These are phyloP conservation scores for Barbus barbus DNA, from an alignment of 2,113 vertebrate genomes.

Conservation along the genomic window DNA sequence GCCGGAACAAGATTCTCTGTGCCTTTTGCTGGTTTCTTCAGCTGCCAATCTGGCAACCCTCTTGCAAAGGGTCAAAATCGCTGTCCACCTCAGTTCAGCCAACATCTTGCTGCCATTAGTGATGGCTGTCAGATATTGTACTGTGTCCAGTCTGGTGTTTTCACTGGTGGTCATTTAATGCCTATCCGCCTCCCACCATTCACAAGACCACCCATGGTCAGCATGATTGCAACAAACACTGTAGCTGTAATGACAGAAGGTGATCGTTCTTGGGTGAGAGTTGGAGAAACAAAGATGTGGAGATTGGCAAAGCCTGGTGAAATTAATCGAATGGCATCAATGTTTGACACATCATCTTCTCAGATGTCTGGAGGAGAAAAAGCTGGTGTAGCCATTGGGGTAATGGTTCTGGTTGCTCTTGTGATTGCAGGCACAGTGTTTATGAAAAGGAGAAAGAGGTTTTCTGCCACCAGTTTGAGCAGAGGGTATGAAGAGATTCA, in stretches of 20 bases:
- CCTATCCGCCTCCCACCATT: constrained; percentile 29
- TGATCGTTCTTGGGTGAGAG: constrained; percentile 78
- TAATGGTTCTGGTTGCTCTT: constrained; percentile 57
- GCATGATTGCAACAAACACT: constrained; percentile 70
- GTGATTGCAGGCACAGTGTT: constrained; percentile 50
- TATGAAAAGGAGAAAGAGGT: constrained; percentile 51
- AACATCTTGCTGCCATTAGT: constrained; percentile 70
- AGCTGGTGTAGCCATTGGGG: constrained; percentile 67
- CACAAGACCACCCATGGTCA: constrained; percentile 61
- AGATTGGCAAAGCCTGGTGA: constrained; percentile 72
- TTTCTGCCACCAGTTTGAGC: neutral
- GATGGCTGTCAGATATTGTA: constrained; percentile 88
- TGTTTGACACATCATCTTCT: constrained; percentile 27
- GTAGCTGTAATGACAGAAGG: constrained; percentile 76
- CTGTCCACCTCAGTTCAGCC: constrained; percentile 75
- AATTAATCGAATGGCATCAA: constrained; percentile 1
- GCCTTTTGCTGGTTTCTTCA: constrained; percentile 87
- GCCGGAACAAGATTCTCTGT: constrained; percentile 65
- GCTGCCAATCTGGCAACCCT: constrained; percentile 68
- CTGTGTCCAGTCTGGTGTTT: constrained; percentile 79
- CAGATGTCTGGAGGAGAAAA: constrained; percentile 49
- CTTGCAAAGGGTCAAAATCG: constrained; percentile 64
- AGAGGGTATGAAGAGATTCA: constrained; percentile 49
- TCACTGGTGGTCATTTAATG: constrained; percentile 73
- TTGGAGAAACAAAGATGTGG: constrained; percentile 77